Percentiles rank a stretch among this genome's conserved stretches.
phyloP scores from a whole-genome alignment of 2,888 invertebrate genomes.

The Ormyrus labotus region DNA sequence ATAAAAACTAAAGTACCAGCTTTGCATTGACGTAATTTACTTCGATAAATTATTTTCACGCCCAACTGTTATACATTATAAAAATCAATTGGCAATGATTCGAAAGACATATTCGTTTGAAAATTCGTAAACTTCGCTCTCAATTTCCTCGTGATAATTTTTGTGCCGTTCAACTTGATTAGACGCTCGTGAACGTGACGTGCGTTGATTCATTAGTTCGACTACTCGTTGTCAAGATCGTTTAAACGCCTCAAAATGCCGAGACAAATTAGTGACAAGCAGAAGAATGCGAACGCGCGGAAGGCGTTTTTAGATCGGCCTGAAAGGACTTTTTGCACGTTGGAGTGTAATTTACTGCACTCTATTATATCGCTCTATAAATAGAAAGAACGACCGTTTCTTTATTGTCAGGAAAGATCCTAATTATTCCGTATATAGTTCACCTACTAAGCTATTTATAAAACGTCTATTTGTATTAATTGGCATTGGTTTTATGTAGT shows the following conservation, averaged over 20 bases:
- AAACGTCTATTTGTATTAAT: neutral
- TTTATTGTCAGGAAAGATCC: neutral
- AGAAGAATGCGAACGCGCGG: slow-evolving; percentile 4
- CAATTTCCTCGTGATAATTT: neutral
- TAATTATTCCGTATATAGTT: neutral
- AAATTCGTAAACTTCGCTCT: neutral
- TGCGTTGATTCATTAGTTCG: slow-evolving; percentile 33
- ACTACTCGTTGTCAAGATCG: neutral
- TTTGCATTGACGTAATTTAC: too few relatives aligned
- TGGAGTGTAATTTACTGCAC: neutral
- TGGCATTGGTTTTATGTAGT: too few relatives aligned
- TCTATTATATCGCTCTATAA: slow-evolving; percentile 34
- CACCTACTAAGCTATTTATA: neutral
- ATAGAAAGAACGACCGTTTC: slow-evolving; percentile 17
- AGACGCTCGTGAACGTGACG: neutral
- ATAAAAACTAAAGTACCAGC: too few relatives aligned
- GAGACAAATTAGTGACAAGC: slow-evolving; percentile 43
- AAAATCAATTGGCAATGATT: too few relatives aligned
- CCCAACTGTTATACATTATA: too few relatives aligned
- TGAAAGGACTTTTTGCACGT: neutral
- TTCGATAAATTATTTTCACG: too few relatives aligned
- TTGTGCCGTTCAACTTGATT: neutral
- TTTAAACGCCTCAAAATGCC: slow-evolving; percentile 1
- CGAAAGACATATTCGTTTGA: too few relatives aligned
- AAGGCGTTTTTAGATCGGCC: slow-evolving; percentile 9